A percentile compares a stretch with the other conserved stretches of the same genome.
Conservation (phyloP, 1,140 invertebrate genomes). For the Melanaphis sacchari region DNA sequence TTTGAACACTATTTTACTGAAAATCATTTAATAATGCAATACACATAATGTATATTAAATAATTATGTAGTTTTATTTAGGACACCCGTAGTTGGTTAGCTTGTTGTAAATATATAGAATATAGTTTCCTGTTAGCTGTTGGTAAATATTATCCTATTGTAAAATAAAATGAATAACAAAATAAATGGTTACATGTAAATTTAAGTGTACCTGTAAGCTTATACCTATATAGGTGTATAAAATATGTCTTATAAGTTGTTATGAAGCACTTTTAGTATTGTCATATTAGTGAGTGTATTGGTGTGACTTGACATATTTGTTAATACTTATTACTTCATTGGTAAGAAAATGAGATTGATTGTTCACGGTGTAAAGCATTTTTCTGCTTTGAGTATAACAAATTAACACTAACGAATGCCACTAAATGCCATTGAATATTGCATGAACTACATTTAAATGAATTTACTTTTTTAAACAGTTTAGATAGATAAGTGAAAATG, state of each 20-base stretch:
- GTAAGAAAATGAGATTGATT: background rate
- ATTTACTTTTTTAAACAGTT: background rate
- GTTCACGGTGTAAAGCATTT: background rate
- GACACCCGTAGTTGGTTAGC: background rate
- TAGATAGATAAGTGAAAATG: background rate
- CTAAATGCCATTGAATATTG: background rate
- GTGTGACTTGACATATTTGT: background rate
- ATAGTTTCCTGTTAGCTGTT: background rate
- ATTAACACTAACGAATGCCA: background rate
- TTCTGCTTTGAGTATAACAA: background rate
- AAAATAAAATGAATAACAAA: background rate
- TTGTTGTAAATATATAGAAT: background rate
- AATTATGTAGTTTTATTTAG: conserved; percentile 14
- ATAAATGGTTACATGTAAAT: background rate
- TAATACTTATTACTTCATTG: background rate
- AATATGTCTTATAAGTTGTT: background rate
- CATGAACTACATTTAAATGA: background rate
- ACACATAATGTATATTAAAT: background rate
- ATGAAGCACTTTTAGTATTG: background rate
- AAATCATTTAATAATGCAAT: background rate
- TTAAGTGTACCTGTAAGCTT: background rate
- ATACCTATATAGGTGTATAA: background rate
- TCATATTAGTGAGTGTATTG: conserved; percentile 13
- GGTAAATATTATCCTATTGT: background rate
- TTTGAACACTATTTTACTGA: background rate